Evolutionary conservation across 2,888 invertebrate species (phyloP).

Genomic region (Drosophila barbarae): DNA sequence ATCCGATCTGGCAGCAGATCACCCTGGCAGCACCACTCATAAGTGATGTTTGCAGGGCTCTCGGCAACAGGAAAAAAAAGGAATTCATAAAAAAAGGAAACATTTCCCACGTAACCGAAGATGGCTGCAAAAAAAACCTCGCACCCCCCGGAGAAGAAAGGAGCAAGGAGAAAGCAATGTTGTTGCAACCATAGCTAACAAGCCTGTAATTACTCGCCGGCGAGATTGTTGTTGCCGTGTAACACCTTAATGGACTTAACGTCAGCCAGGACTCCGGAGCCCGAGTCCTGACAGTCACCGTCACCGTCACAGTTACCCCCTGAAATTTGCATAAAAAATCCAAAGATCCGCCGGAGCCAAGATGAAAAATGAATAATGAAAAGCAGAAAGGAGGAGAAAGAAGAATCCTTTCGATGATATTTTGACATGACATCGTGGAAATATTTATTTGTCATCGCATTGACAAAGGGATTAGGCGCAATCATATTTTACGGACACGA

Average conservation of each 20-base stretch:
- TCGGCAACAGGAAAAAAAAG: conserved; percentile 1
- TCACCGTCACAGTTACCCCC: conserved; percentile 47
- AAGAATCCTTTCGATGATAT: conserved; percentile 35
- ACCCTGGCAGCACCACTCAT: conserved; percentile 60
- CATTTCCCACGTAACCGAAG: conserved; percentile 59
- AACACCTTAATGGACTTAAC: conserved; percentile 67
- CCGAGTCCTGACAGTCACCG: conserved; percentile 17
- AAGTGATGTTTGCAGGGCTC: conserved; percentile 52
- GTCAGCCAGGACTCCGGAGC: conserved; percentile 13
- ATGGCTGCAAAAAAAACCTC: conserved; percentile 24
- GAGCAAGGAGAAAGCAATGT: conserved; percentile 45
- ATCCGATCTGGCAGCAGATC: conserved; percentile 32
- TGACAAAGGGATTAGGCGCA: conserved; percentile 59
- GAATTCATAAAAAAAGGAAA: conserved; percentile 38
- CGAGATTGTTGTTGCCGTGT: conserved; percentile 61
- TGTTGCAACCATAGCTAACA: conserved; percentile 75
- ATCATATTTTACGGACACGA: conserved; percentile 52
- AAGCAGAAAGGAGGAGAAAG: neutral
- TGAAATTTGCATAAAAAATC: conserved; percentile 66
- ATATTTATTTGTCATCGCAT: conserved; percentile 62
- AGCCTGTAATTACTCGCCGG: conserved; percentile 75
- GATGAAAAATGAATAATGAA: conserved; percentile 22
- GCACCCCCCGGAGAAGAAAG: conserved; percentile 47
- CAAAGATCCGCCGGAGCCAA: conserved; percentile 28
- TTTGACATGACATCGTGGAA: conserved; percentile 67